These are phyloP conservation scores for Spea bombifrons DNA, from an alignment of 2,113 vertebrate genomes.

Conservation along the genomic window DNA sequence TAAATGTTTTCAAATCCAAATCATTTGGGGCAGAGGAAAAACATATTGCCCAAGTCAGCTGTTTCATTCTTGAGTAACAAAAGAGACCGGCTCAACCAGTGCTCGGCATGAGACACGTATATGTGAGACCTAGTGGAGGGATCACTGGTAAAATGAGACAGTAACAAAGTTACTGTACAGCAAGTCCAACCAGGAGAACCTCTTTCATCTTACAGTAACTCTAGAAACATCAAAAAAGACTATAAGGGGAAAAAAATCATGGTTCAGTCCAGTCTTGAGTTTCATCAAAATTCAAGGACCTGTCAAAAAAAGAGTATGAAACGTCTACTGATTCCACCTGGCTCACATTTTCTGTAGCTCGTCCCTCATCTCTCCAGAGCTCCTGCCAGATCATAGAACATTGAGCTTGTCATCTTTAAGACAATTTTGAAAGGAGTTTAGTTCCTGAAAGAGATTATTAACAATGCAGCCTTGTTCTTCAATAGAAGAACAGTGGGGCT, in stretches of 20 bases:
- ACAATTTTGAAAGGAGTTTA: slow-evolving; percentile 6
- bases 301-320: not conserved
- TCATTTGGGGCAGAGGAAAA: too few species aligned
- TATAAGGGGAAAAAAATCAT: not conserved
- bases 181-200: too few species aligned
- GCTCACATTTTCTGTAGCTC: not conserved
- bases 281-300: not conserved
- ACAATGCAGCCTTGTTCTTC: not conserved
- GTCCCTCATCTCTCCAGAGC: not conserved
- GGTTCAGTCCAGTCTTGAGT: not conserved
- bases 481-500: not conserved
- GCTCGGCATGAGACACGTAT: too few species aligned
- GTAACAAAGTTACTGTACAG: not conserved
- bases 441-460: not conserved
- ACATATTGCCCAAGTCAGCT: too few species aligned
- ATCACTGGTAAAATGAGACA: too few species aligned
- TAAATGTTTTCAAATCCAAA: too few species aligned
- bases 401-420: slow-evolving; percentile 4
- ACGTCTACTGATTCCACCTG: not conserved
- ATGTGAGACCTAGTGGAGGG: too few species aligned
- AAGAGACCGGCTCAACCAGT: too few species aligned
- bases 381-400: not conserved
- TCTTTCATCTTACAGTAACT: not conserved
- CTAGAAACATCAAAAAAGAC: not conserved
- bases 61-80: too few species aligned